Evolutionary conservation across 2,113 vertebrate species (phyloP).

Genomic region (Myrmecobius fasciatus): DNA sequence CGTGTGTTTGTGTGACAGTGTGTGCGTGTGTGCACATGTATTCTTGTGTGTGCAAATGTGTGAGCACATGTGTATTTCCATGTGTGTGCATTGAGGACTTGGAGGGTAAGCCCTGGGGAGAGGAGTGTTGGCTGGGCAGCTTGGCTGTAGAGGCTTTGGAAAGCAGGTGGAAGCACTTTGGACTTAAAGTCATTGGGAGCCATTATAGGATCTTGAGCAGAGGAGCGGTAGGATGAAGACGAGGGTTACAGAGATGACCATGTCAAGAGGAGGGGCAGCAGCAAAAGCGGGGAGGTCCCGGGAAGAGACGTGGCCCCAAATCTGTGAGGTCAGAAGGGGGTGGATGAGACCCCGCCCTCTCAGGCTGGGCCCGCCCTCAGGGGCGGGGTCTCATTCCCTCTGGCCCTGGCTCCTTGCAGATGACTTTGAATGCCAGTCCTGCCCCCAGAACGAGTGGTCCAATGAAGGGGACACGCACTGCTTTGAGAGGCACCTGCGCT

Average conservation of each 20-base stretch:
- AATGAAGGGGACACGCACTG: slow-evolving; percentile 78
- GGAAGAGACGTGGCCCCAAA: no score
- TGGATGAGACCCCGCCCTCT: background rate
- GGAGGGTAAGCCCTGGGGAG: background rate
- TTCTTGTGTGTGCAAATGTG: no score
- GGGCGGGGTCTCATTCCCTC: background rate
- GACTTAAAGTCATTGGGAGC: background rate
- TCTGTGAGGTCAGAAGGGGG: background rate
- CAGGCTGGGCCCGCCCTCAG: background rate
- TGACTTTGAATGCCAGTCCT: slow-evolving; percentile 82
- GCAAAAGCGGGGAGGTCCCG: background rate
- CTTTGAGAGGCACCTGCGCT: slow-evolving; percentile 75
- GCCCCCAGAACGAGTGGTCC: slow-evolving; percentile 84
- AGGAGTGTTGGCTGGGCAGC: background rate
- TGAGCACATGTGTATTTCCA: no score
- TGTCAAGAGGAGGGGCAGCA: background rate
- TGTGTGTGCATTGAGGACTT: no score
- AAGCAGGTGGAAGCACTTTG: background rate
- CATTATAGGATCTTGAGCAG: background rate
- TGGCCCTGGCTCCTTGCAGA: slow-evolving; percentile 75
- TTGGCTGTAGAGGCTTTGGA: background rate
- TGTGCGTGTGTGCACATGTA: no score
- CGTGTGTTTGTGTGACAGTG: no score
- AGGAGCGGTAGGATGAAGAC: background rate
- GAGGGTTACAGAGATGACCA: background rate